A percentile compares a stretch with the other conserved stretches of the same genome.
These are phyloP conservation scores for Hippopotamus amphibius DNA, from an alignment of 2,113 vertebrate species.

Conservation along the genomic window DNA sequence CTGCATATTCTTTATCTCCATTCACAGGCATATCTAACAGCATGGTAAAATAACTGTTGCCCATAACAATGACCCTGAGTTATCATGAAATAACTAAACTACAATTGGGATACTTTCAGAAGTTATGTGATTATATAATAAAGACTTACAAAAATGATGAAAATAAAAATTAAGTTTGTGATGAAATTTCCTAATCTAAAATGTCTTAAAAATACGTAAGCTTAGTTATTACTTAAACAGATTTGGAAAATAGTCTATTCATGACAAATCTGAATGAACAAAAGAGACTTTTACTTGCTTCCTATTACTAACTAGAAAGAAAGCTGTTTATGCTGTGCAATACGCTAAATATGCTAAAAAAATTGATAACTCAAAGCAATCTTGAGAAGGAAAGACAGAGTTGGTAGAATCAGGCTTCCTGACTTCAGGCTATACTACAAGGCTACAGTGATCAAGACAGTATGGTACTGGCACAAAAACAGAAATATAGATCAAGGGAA, in stretches of 20 bases:
- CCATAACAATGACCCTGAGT: neutral
- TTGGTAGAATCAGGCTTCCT: no score
- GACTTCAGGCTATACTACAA: no score
- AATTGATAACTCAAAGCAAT: neutral
- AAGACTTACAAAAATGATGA: neutral
- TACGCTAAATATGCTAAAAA: constrained; percentile 22
- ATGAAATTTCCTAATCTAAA: constrained; percentile 34
- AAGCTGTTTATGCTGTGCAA: constrained; percentile 31
- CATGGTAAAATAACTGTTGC: neutral
- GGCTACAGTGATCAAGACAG: no score
- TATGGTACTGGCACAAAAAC: no score
- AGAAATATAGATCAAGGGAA: no score
- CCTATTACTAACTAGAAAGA: constrained; percentile 23
- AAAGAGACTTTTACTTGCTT: constrained; percentile 38
- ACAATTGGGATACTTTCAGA: neutral
- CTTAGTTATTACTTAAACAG: constrained; percentile 21
- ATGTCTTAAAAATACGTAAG: neutral
- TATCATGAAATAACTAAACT: neutral
- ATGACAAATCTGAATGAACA: constrained; percentile 44
- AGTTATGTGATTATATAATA: constrained; percentile 28
- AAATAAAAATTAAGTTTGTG: constrained; percentile 45
- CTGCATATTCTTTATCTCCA: neutral
- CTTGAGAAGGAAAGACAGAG: no score
- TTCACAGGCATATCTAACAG: neutral
- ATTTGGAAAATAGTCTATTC: neutral